Base-by-base conservation (phyloP, 2,113 vertebrate species). In the Halcyon senegalensis region DNA sequence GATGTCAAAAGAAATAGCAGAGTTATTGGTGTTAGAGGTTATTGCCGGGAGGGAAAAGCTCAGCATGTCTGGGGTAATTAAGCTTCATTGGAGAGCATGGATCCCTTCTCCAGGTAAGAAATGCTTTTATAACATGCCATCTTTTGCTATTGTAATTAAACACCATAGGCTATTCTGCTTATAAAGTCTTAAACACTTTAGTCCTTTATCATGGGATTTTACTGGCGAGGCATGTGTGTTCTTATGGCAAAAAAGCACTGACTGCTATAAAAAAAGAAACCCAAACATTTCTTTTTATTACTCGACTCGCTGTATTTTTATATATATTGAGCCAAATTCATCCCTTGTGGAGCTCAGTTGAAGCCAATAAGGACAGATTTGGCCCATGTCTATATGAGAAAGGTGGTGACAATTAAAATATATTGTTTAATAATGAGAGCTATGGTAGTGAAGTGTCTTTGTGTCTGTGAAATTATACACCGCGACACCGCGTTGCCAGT, bases 361-460 rank as follows among this genome's bases (percentile, higher is more conserved):
- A 92, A 95, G 69, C 89, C 96, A 93, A 78, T 92, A 93, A 96
- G 95, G 90, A 72, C 14, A 91, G 94, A 58, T 96, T 94, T 96
- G 96, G 95, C 95, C 94, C 80, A 11, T 75, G 86, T 82, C 94
- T 97, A 48, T 94, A 91, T 59, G 93, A 88, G 89, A 93, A 96
- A 96, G 96, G 95, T 97, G 95, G 93, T 96, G 96, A 97, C 95
- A 93, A 97, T 97, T 96, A 96, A 97, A 97, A 97, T 93, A 96
- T 96, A 96, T 96, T 96, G 96, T 96, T 96, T 96, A 96, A 95
- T 97, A 97, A 97, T 78, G 94, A 95, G 89, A 94, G 86, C 92
- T 92, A 27, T 91, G 92, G 94, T 96, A 90, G 95, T 46, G 39
- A 79, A 96, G 92, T 96, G 94, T 96, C 96, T 96, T 92, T 96